Evolutionary conservation across 2,888 invertebrate species (phyloP).

Genomic region (Brassicogethes aeneus): DNA sequence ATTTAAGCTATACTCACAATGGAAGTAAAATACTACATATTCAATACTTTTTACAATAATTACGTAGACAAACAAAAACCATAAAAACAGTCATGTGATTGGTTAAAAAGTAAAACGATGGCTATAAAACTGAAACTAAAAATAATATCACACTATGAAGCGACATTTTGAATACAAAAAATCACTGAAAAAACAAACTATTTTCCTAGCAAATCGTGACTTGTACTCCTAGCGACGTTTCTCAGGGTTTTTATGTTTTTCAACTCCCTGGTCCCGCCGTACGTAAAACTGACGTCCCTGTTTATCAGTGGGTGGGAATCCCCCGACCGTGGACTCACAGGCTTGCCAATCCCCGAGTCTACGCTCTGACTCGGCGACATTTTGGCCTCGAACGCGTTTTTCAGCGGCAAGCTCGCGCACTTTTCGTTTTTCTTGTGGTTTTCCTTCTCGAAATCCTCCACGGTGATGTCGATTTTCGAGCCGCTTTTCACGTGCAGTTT

Average conservation of each 20-base stretch:
- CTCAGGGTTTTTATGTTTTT: conserved; percentile 53
- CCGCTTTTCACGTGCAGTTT: conserved; percentile 29
- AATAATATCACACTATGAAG: conserved; percentile 1
- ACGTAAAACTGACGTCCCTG: conserved; percentile 71
- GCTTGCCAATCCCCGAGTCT: conserved; percentile 60
- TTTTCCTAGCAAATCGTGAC: conserved; percentile 29
- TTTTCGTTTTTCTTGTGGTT: conserved; percentile 14
- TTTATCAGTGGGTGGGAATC: conserved; percentile 68
- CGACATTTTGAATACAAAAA: too few relatives aligned
- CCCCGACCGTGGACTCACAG: conserved; percentile 49
- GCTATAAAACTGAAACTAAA: not conserved
- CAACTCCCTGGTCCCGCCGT: conserved; percentile 70
- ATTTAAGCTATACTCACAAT: too few relatives aligned
- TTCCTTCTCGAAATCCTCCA: conserved; percentile 30
- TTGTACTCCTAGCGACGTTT: conserved; percentile 25
- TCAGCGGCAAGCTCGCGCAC: too few relatives aligned
- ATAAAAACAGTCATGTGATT: too few relatives aligned
- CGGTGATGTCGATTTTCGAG: conserved; percentile 34
- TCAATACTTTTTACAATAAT: too few relatives aligned
- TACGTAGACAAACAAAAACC: too few relatives aligned
- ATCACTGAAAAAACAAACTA: conserved; percentile 10
- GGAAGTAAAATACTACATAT: too few relatives aligned
- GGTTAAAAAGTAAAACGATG: not conserved
- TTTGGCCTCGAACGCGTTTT: too few relatives aligned
- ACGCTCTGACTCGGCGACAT: conserved; percentile 33